phyloP scores from a whole-genome alignment of 2,797 vertebrate species.

The Jordanella pulchra region DNA sequence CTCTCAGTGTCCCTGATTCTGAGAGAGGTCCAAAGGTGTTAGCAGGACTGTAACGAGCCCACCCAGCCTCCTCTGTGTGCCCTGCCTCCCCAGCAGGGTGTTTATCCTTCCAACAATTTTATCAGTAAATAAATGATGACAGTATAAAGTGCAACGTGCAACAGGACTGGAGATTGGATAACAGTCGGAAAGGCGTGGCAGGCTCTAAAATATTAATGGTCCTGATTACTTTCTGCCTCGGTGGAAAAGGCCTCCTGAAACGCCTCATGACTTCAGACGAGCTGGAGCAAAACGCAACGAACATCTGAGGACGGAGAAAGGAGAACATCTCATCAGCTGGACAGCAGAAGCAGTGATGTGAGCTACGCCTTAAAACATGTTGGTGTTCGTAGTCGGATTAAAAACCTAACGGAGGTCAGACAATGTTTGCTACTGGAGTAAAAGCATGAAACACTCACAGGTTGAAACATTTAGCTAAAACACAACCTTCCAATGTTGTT shows the following conservation, averaged over 20 bases:
- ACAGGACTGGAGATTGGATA: conserved; percentile 65
- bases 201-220: conserved; percentile 79
- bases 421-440: background rate
- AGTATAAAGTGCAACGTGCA: conserved; percentile 64
- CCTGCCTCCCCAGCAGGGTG: conserved; percentile 50
- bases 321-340: background rate
- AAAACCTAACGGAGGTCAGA: background rate
- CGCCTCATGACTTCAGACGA: conserved; percentile 43
- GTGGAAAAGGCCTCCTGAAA: conserved; percentile 51
- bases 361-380: background rate
- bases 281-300: conserved; percentile 20
- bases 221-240: conserved; percentile 63
- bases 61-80: background rate
- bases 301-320: conserved; percentile 13
- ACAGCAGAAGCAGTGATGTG: background rate
- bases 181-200: conserved; percentile 55
- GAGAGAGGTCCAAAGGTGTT: background rate
- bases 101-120: conserved; percentile 59
- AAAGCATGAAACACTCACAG: background rate
- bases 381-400: background rate
- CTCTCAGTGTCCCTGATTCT: background rate
- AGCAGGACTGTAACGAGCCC: too few relatives aligned
- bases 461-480: background rate
- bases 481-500: background rate
- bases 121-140: conserved; percentile 80